Evolutionary conservation across 2,797 vertebrate species (phyloP), one percentile per base, ranked within the genome.

Genomic region (Halcyon smyrnensis): DNA sequence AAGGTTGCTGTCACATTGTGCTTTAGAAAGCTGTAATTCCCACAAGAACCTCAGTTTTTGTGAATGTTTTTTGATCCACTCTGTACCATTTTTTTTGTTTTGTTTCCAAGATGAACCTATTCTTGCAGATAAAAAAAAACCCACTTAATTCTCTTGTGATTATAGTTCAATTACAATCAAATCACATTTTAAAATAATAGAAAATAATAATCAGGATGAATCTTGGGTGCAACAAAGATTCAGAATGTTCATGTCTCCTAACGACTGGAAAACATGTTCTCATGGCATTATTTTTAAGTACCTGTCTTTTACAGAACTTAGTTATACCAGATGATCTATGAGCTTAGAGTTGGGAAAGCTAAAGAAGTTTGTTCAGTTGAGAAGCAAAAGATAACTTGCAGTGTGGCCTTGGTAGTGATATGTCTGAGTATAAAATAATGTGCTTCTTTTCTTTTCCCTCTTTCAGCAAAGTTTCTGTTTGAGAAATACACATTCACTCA

Each of bases 391-490:
- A 32, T 67, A 39, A 39, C 28, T 65, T 73, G 36, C 30, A 32
- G 6, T 48, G 37, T 90, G 54, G 15, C 41, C 75, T 70, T 59
- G 50, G 43, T 24, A 70, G 27, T 15, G 48, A 70, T 96, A 93
- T 32, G n/a, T 39, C 50, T 51, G 73, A 84, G 59, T 53, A 36
- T 63, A 80, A 79, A 85, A 93, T 97, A 93, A 97, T 28, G 18
- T 89, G 45, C 20, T 85, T 56, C 78, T 93, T 71, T 85, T 79
- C 63, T 91, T 84, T 93, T 85, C 30, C 48, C 19, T 93, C 89
- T 95, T 94, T 65, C 92, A 98, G 98, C 92, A 32, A 96, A 56
- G 27, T 71, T 85, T 93, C 68, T 48, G 24, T 90, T 87, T 37
- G 92, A 65, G 37, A 93, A 76, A 63, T 95, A 94, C 79, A 2